Evolutionary conservation across 2,888 invertebrate species (phyloP), one percentile per base, ranked within the genome.

Genomic region (Lycia hirtaria): DNA sequence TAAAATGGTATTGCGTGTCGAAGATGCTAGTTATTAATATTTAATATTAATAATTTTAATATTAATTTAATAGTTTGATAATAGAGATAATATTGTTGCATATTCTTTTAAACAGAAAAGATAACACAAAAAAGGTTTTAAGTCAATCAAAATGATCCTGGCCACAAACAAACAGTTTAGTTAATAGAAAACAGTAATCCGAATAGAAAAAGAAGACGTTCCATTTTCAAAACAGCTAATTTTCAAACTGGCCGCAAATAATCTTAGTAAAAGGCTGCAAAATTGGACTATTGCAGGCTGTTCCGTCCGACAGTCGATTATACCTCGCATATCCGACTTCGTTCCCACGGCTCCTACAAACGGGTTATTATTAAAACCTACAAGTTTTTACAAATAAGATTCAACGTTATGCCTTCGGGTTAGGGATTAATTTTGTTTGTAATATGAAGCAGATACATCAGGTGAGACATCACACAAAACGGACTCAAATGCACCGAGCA

Each of bases 321-420:
- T 87, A 87, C 86, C 79, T 87, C 89, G 90, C 90, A 88, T 90
- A 90, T 89, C 89, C 89, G 86, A 89, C 84, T 85, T 69, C 83
- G 91, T 92, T 92, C 91, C 91, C 91, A 92, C 91, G 91, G 84
- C 87, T 80, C 82, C 83, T 79, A 78, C 88, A 89, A 90, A 91
- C 91, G 84, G 85, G 91, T 91, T 90, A 91, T 92, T 91, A 91
- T 90, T 90, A 90, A 90, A 90, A 89, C 89, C 83, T 81, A 83
- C 82, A 81, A 60, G 69, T 57, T 9, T 30, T 55, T 65, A 45
- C 82, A 80, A 62, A 54, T 59, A 35, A 87, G 73, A 76, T 67
- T 67, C 64, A 65, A 78, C 82, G 71, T 68, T 87, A 81, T 41
- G 7, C 1, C 32, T 9, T 26, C 1, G 14, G 3, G 0, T 7